Evolutionary conservation across 2,797 vertebrate genomes (phyloP).

Genomic region (Acridotheres tristis): DNA sequence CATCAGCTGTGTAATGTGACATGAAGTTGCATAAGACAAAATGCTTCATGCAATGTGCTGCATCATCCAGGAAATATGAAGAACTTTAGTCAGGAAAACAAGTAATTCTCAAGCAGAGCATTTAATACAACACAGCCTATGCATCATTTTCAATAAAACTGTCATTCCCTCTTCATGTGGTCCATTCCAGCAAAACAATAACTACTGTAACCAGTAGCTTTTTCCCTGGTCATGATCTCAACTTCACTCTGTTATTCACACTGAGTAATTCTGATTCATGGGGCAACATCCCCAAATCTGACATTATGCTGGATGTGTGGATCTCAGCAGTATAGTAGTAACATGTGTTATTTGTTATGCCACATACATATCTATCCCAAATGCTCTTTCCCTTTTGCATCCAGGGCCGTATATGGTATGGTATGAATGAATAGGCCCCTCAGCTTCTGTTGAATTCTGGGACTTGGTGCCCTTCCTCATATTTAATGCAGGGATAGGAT

Average conservation of each 20-base stretch:
- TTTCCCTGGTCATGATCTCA: background rate
- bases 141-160: background rate
- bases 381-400: background rate
- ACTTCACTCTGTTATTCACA: background rate
- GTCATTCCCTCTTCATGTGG: background rate
- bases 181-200: background rate
- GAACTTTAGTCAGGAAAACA: background rate
- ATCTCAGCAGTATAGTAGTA: background rate
- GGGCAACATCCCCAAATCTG: background rate
- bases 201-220: background rate
- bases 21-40: constrained; percentile 31
- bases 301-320: background rate
- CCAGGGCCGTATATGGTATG: background rate
- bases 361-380: background rate
- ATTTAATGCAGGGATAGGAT: background rate
- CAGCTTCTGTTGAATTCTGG: background rate
- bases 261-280: background rate
- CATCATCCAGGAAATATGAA: constrained; percentile 13
- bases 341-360: background rate
- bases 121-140: background rate
- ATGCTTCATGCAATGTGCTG: background rate
- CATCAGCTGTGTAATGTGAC: constrained; percentile 9
- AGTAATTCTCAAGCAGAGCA: background rate
- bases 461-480: background rate
- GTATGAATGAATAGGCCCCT: background rate